A percentile compares a stretch with the other conserved stretches of the same genome.
Conservation (phyloP, 2,113 vertebrate species). For the Prunella himalayana region DNA sequence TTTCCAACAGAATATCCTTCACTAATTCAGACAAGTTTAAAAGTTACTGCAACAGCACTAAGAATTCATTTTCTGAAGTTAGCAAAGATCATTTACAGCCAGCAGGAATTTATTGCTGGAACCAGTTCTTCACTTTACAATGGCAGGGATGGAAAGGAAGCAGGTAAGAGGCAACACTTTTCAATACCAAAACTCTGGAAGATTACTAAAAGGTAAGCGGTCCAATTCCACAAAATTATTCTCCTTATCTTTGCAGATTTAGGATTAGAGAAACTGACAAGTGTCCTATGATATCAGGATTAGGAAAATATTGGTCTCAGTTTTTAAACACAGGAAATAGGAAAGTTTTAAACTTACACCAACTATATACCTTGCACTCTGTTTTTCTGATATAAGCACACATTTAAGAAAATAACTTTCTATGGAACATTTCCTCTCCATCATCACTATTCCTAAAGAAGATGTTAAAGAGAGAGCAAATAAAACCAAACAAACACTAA, state of each 20-base stretch:
- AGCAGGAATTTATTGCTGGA: background rate
- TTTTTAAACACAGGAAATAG: background rate
- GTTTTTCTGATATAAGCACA: background rate
- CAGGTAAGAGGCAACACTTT: background rate
- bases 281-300: background rate
- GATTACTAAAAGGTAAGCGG: background rate
- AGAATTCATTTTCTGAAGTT: background rate
- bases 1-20: background rate
- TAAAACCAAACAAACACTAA: background rate
- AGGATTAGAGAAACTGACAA: background rate
- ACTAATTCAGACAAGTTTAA: background rate
- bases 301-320: background rate
- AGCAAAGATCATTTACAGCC: background rate
- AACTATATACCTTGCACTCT: background rate
- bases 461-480: background rate
- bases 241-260: background rate
- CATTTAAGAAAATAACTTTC: background rate
- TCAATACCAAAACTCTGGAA: background rate
- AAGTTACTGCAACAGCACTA: background rate
- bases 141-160: background rate
- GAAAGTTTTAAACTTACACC: background rate
- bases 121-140: background rate
- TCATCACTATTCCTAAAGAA: background rate
- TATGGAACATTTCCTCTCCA: background rate
- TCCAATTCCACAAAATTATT: background rate